Conservation (phyloP, 2,888 invertebrate species). For the Pollenia griseotomentosa region DNA sequence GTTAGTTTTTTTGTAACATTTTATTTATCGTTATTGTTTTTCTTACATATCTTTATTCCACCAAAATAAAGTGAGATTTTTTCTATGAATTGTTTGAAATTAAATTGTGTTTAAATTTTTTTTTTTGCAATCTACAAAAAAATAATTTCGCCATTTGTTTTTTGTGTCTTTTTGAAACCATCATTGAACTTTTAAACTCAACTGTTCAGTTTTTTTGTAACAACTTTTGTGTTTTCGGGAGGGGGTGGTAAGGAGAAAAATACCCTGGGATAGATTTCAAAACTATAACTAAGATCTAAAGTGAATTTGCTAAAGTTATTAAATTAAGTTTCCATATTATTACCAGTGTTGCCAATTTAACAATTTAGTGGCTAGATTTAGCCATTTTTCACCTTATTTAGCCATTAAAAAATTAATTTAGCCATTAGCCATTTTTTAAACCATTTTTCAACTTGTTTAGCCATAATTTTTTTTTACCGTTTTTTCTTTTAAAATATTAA, state of each 20-base stretch:
- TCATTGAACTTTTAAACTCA: slow-evolving; percentile 30
- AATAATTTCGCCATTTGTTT: slow-evolving; percentile 46
- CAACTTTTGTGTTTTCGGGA: neutral
- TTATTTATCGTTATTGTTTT: slow-evolving; percentile 13
- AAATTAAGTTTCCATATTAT: too few species aligned
- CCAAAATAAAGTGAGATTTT: slow-evolving; percentile 38
- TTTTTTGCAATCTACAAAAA: neutral
- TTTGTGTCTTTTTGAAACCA: slow-evolving; percentile 12
- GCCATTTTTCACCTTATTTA: too few species aligned
- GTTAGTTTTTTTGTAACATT: slow-evolving; percentile 1
- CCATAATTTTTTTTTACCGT: too few species aligned
- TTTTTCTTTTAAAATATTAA: too few species aligned
- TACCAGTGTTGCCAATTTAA: too few species aligned
- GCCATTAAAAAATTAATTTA: too few species aligned
- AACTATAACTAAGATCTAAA: neutral
- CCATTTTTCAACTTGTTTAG: too few species aligned
- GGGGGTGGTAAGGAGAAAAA: neutral
- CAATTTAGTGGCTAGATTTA: too few species aligned
- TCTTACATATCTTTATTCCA: neutral
- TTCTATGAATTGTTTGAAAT: slow-evolving; percentile 49
- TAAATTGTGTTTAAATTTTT: neutral
- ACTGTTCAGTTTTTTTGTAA: neutral
- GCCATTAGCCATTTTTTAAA: too few species aligned
- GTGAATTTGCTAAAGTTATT: neutral
- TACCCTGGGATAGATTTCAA: neutral